Evolutionary conservation across 92 coral and sea anemone genomes (phyloP).

Genomic region (Parazoanthus swiftii): DNA sequence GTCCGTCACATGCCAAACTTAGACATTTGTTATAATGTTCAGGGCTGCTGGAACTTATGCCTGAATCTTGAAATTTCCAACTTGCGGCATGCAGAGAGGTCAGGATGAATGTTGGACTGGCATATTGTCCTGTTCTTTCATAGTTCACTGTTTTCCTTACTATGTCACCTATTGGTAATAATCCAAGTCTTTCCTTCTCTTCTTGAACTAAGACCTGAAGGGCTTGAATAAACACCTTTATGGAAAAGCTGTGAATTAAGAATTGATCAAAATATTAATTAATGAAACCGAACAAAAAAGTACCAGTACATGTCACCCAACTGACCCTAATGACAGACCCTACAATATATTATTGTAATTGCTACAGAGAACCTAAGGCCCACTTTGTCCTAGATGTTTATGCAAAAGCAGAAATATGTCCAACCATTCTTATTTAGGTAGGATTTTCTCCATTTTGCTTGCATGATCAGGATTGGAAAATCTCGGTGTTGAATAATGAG

Average conservation of each 20-base stretch:
- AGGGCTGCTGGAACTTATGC: slow-evolving; percentile 36
- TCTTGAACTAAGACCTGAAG: slow-evolving; percentile 63
- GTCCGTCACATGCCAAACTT: slow-evolving; percentile 82
- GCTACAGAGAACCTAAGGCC: too few relatives aligned
- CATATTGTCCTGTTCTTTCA: slow-evolving; percentile 62
- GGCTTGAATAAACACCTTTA: slow-evolving; percentile 74
- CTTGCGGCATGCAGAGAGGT: slow-evolving; percentile 69
- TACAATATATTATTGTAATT: too few relatives aligned
- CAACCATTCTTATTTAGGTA: too few relatives aligned
- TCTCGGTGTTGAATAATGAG: too few relatives aligned
- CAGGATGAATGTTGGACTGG: slow-evolving; percentile 61
- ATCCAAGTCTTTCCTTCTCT: slow-evolving; percentile 50
- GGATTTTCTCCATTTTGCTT: too few relatives aligned
- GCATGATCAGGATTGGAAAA: too few relatives aligned
- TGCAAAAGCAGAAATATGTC: too few relatives aligned
- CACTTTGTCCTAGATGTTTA: too few relatives aligned
- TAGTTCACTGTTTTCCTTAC: slow-evolving; percentile 63
- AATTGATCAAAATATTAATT: slow-evolving; percentile 5
- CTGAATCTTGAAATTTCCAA: slow-evolving; percentile 66
- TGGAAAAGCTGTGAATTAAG: slow-evolving; percentile 69
- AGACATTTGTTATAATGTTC: slow-evolving; percentile 48
- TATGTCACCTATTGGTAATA: slow-evolving; percentile 58
- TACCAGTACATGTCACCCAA: too few relatives aligned
- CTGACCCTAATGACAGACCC: too few relatives aligned
- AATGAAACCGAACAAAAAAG: not conserved